phyloP scores from a whole-genome alignment of 2,888 invertebrate species.

The Mechanitis mazaeus region DNA sequence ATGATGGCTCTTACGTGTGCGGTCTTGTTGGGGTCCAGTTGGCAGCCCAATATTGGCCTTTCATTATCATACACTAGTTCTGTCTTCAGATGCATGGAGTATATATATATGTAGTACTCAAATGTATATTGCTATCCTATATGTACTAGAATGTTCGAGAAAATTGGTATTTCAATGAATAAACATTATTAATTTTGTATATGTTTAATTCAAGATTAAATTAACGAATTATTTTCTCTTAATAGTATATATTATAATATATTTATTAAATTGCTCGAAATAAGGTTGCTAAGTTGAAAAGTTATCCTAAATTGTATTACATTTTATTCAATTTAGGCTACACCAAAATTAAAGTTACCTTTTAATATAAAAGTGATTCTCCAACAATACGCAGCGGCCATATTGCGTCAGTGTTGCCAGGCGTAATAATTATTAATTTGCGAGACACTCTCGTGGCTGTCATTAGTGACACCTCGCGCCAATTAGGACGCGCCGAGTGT shows the following conservation, averaged over 20 bases:
- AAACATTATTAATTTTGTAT: background rate
- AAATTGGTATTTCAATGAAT: background rate
- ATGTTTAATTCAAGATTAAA: too few species aligned
- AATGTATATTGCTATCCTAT: too few species aligned
- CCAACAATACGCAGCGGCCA: constrained; percentile 66
- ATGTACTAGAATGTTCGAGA: background rate
- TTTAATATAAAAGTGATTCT: constrained; percentile 49
- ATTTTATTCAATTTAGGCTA: constrained; percentile 15
- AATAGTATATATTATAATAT: too few species aligned
- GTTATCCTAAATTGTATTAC: constrained; percentile 7
- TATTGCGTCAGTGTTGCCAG: constrained; percentile 70
- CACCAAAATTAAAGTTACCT: constrained; percentile 26
- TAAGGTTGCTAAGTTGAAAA: background rate
- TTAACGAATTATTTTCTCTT: too few species aligned
- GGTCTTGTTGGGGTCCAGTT: constrained; percentile 67
- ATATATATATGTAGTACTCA: constrained; percentile 8
- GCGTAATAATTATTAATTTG: constrained; percentile 75
- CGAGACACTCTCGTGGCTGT: constrained; percentile 58
- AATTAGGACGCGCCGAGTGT: constrained; percentile 69
- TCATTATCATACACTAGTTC: constrained; percentile 52
- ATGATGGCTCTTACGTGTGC: constrained; percentile 53
- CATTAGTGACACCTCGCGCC: constrained; percentile 76
- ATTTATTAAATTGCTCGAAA: background rate
- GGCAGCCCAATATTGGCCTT: constrained; percentile 58
- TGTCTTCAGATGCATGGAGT: constrained; percentile 33